Conservation (phyloP, 2,113 vertebrate genomes). For the Phyllostomus discolor region DNA sequence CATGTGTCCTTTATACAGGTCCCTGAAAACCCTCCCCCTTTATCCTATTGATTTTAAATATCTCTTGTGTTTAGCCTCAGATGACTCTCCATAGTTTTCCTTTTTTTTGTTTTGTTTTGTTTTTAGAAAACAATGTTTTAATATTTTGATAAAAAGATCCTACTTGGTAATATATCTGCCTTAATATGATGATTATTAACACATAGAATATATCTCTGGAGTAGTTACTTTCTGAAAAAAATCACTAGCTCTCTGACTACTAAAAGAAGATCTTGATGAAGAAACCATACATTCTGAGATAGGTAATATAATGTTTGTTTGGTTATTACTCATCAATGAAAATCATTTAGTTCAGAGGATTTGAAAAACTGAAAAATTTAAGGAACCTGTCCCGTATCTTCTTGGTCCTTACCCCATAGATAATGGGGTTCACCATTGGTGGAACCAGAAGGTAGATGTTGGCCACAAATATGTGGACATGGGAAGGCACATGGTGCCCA, state of each 20-base stretch:
- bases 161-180: neutral
- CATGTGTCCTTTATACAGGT: too few species aligned
- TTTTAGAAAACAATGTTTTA: neutral
- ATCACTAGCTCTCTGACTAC: neutral
- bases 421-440: constrained; percentile 63
- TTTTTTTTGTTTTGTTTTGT: neutral
- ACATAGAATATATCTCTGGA: neutral
- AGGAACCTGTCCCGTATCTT: constrained; percentile 37
- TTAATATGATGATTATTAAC: neutral
- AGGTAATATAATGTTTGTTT: neutral
- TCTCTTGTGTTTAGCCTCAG: neutral
- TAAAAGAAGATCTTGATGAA: neutral
- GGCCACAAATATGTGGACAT: constrained; percentile 63
- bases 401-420: constrained; percentile 56
- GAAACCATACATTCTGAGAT: neutral
- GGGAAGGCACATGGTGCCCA: constrained; percentile 33
- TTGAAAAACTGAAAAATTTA: constrained; percentile 23
- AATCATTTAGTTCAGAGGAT: neutral
- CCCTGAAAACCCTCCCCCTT: too few species aligned
- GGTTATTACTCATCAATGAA: neutral
- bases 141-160: neutral
- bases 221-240: neutral
- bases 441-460: constrained; percentile 68
- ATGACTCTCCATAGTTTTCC: neutral
- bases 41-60: neutral